Percentiles rank a stretch among this genome's conserved stretches.
Conservation (phyloP, 1,140 invertebrate genomes). For the Euborellia annulipes region DNA sequence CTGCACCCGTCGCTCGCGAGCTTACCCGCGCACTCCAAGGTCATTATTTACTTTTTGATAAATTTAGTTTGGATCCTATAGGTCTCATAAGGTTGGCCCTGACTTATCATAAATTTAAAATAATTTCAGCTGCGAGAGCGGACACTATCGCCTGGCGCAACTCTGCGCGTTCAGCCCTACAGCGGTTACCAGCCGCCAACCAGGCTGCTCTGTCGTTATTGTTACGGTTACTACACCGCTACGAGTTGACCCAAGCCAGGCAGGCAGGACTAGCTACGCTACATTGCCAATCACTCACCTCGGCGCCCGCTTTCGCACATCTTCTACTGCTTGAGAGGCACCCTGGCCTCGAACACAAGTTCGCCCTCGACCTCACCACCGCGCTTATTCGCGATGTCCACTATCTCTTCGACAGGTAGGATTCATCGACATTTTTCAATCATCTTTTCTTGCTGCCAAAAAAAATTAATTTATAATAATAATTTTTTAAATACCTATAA, state of each 20-base stretch:
- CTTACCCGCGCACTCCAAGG: conserved; percentile 26
- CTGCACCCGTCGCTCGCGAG: conserved; percentile 25
- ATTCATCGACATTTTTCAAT: conserved; percentile 1
- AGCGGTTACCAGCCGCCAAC: conserved; percentile 24
- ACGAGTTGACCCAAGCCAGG: conserved; percentile 27
- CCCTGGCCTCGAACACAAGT: conserved; percentile 5
- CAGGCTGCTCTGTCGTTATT: conserved; percentile 29
- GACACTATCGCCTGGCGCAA: conserved; percentile 20
- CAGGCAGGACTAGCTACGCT: conserved; percentile 17
- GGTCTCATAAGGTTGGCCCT: too few relatives aligned
- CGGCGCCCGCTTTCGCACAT: conserved; percentile 11
- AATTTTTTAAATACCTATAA: too few relatives aligned
- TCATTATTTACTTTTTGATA: conserved; percentile 18
- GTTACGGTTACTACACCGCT: conserved; percentile 28
- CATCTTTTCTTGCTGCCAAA: not conserved
- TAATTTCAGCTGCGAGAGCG: not conserved
- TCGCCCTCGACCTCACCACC: conserved; percentile 8
- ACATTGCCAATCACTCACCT: conserved; percentile 3
- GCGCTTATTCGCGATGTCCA: conserved; percentile 12
- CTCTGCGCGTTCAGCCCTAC: conserved; percentile 24
- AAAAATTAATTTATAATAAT: too few relatives aligned
- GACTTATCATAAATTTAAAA: not conserved
- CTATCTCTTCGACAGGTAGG: conserved; percentile 15
- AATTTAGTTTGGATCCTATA: not conserved
- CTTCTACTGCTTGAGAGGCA: conserved; percentile 11